Base-by-base conservation (phyloP, 2,888 invertebrate species). In the Synanthedon formicaeformis region DNA sequence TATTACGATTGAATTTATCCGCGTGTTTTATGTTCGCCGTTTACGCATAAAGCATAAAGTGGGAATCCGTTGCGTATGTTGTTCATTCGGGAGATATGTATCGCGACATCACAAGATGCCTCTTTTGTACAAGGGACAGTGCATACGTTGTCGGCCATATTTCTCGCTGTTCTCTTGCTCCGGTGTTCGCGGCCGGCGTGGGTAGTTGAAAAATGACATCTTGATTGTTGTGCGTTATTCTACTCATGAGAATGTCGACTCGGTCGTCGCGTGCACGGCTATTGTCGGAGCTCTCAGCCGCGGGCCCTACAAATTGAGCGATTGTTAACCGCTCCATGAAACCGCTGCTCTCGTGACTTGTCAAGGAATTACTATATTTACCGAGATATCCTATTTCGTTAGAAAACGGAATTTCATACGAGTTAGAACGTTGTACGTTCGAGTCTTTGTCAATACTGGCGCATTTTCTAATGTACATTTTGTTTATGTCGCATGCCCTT, bases 131-230 rank as follows among this genome's bases (percentile, higher is more conserved):
- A 65, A 69, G 65, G 68, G 67, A 67, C 68, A 73, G 79, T 81
- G 84, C 81, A 81, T 80, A 74, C 67, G 71, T 73, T 81, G 83
- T 83, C 77, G 78, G 77, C 81, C 76, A 85, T 87, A 87, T 79
- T 83, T 86, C 82, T 84, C 74, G 72, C 70, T 71, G 74, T 73
- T 69, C 69, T 61, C 68, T 71, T 67, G 69, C 66, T 65, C 62
- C 68, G 66, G 73, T 72, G 77, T 75, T 69, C 72, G 71, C 74
- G 61, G 84, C 81, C 74, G 61, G 84, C 81, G 87, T 87, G 86
- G 87, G 86, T 83, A 84, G 87, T 84, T 87, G 86, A 87, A 86
- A 87, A 86, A 87, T 87, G 85, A 87, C 86, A 87, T 87, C 87
- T 86, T 86, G 86, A 86, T 87, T 87, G 86, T 86, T 85, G 78